Evolutionary conservation across 2,797 vertebrate species (phyloP).

Genomic region (Gymnothorax reevesii): DNA sequence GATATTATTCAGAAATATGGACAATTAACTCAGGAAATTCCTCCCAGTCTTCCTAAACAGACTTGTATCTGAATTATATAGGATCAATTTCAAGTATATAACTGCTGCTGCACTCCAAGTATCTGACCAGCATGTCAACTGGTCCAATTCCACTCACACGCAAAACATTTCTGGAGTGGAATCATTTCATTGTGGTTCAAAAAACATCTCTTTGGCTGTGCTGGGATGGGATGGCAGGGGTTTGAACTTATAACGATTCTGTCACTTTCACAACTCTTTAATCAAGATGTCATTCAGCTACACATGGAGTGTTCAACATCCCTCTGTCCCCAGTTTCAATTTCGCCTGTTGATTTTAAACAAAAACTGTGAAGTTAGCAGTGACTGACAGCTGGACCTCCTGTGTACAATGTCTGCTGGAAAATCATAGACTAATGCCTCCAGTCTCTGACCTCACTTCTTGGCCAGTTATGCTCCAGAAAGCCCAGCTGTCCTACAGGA

Average conservation of each 20-base stretch:
- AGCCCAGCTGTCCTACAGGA: too few relatives aligned
- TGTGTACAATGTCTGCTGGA: too few relatives aligned
- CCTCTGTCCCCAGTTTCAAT: background rate
- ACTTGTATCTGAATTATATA: slow-evolving; percentile 8
- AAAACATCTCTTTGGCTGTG: background rate
- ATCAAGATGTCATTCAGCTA: background rate
- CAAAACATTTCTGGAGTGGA: background rate
- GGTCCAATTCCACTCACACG: background rate
- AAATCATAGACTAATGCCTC: too few relatives aligned
- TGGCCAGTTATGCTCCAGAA: background rate
- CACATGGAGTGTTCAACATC: background rate
- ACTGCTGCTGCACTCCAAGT: background rate
- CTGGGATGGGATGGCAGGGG: background rate
- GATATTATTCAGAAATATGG: slow-evolving; percentile 26
- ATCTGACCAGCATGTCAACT: background rate
- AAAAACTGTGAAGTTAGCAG: background rate
- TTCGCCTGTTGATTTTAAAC: background rate
- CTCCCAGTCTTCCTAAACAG: background rate
- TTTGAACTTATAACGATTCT: background rate
- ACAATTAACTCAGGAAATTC: slow-evolving; percentile 17
- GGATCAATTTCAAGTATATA: background rate
- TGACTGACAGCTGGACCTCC: background rate
- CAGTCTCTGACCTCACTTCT: background rate
- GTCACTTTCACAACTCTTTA: background rate
- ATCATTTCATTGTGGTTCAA: background rate